Conservation (phyloP, 1,140 invertebrate species). For the Caenorhabditis tropicalis region DNA sequence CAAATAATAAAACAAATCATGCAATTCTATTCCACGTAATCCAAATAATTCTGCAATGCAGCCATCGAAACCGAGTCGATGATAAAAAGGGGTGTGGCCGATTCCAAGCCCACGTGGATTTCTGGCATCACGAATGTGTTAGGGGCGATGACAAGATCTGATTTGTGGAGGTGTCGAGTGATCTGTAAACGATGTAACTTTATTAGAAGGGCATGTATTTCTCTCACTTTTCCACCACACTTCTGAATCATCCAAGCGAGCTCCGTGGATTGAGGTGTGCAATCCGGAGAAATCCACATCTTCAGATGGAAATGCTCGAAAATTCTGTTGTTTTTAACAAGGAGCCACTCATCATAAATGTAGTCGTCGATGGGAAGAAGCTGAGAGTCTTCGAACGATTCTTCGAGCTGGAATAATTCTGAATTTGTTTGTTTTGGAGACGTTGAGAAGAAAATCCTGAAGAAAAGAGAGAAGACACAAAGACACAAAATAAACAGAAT, state of each 20-base stretch:
- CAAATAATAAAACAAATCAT: neutral
- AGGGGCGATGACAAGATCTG: neutral
- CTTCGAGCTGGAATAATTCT: slow-evolving; percentile 7
- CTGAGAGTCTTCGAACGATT: slow-evolving; percentile 13
- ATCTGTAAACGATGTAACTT: neutral
- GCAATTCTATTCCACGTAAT: neutral
- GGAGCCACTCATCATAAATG: slow-evolving; percentile 1
- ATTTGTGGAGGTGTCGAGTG: neutral
- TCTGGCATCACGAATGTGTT: neutral
- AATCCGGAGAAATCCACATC: slow-evolving; percentile 10
- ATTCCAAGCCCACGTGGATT: neutral
- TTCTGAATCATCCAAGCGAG: slow-evolving; percentile 15
- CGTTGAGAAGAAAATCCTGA: neutral
- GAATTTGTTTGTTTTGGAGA: neutral
- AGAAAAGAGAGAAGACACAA: neutral
- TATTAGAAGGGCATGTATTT: too few species aligned
- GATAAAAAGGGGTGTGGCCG: neutral
- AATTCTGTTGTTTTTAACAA: neutral
- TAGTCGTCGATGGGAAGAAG: neutral
- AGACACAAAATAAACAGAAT: neutral
- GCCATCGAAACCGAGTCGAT: slow-evolving; percentile 28
- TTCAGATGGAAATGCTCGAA: neutral
- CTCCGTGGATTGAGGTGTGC: neutral
- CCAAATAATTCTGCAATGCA: neutral
- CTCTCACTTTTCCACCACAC: neutral